Evolutionary conservation across 1,140 invertebrate species (phyloP), one percentile per base, ranked within the genome.

Genomic region (Drosophila yakuba): DNA sequence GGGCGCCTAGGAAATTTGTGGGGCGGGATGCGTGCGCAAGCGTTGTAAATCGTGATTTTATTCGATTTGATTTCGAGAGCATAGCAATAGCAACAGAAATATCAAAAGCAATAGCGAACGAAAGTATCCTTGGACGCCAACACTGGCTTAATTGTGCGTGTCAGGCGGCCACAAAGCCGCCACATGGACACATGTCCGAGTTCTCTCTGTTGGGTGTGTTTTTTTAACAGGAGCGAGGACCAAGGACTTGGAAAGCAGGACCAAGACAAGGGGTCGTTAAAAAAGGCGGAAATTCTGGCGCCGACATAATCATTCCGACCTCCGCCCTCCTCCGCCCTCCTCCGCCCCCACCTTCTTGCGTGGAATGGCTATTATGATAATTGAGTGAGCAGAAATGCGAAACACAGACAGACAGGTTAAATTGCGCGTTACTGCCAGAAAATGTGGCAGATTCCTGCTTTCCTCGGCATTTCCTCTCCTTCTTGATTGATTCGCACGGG

Each of bases 251-350:
- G 20, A 20, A 20, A 5, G 12, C 11, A 39, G 38, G 15, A 4
- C 8, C 43, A 45, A 17, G 4, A 14, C 64, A 68, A 36, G 47
- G 44, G 50, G 75, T 71, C 76, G 84, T 75, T 86, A 86, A 86
- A 86, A 89, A 69, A 78, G 83, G 63, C 84, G 84, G 84, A 88
- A 88, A 84, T 88, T 64, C 84, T 90, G 84, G 84, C 84, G 84
- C 84, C 84, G 84, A 89, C 85, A 88, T 89, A 84, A 88, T 88
- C 84, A 88, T 88, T 89, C 82, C 51, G 64, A 63, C 71, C 66
- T 54, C 56, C 68, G 51, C 64, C 51, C 62, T n/a, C n/a, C n/a
- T n/a, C n/a, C n/a, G n/a, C n/a, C n/a, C n/a, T n/a, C 71, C 66
- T 54, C 56, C 68, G 51, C 64, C 51, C 62, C 45, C 60, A 20